A percentile compares a stretch with the other conserved stretches of the same genome.
These are phyloP conservation scores for Gymnorhina tibicen DNA, from an alignment of 2,113 vertebrate genomes.

Conservation along the genomic window DNA sequence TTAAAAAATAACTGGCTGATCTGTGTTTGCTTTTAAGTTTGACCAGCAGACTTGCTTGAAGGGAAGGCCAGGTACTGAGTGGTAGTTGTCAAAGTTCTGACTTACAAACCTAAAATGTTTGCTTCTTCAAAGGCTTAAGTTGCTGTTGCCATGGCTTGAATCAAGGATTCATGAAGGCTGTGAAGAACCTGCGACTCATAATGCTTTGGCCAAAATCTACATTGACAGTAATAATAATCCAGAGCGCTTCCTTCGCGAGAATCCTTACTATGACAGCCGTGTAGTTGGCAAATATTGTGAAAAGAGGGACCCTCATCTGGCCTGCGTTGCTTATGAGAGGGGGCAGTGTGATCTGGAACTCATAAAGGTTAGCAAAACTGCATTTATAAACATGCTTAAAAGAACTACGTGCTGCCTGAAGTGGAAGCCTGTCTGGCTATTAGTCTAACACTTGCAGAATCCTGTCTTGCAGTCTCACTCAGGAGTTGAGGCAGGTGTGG, in stretches of 20 bases:
- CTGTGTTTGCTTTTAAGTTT: neutral
- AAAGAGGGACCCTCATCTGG: conserved; percentile 89
- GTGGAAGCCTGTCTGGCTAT: neutral
- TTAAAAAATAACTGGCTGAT: neutral
- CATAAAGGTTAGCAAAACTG: conserved; percentile 81
- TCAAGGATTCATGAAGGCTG: conserved; percentile 88
- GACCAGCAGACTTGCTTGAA: neutral
- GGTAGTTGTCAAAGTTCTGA: neutral
- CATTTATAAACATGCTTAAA: neutral
- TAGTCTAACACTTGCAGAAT: neutral
- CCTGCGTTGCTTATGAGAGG: conserved; percentile 88
- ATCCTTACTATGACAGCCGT: conserved; percentile 85
- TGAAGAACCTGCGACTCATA: conserved; percentile 90
- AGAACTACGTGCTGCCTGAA: neutral
- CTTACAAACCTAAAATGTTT: neutral
- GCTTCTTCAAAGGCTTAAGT: conserved; percentile 79
- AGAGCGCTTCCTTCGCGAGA: conserved; percentile 88
- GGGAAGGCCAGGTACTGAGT: neutral
- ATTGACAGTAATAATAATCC: conserved; percentile 92
- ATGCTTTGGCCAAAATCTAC: conserved; percentile 91
- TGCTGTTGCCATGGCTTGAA: conserved; percentile 89
- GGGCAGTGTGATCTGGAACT: conserved; percentile 90
- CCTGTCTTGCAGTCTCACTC: neutral
- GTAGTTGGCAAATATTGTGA: conserved; percentile 89
- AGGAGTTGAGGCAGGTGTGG: neutral